Conservation (phyloP, 2,888 invertebrate species). For the Coenonympha glycerion region DNA sequence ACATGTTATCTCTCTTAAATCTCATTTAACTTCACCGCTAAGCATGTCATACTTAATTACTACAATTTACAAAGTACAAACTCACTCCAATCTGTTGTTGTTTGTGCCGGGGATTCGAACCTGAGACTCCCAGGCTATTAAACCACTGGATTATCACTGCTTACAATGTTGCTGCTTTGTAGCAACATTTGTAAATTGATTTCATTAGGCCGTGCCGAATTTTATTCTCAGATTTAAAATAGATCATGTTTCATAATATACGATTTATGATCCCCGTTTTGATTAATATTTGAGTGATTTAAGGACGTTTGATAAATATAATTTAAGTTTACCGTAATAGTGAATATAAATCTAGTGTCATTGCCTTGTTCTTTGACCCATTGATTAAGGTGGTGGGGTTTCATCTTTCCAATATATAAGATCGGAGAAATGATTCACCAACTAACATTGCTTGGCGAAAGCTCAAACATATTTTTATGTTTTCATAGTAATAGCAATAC, state of each 20-base stretch:
- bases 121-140: too few relatives aligned
- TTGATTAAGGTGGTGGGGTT: slow-evolving; percentile 53
- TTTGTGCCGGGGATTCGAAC: too few relatives aligned
- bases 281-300: slow-evolving; percentile 30
- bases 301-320: slow-evolving; percentile 12
- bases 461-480: slow-evolving; percentile 38
- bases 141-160: too few relatives aligned
- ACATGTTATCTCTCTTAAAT: too few relatives aligned
- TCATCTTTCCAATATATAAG: slow-evolving; percentile 59
- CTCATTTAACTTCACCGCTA: too few relatives aligned
- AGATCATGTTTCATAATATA: slow-evolving; percentile 12
- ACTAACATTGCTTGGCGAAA: slow-evolving; percentile 56
- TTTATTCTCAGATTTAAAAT: slow-evolving; percentile 11
- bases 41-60: too few relatives aligned
- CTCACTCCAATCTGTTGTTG: too few relatives aligned
- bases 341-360: slow-evolving; percentile 57
- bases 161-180: too few relatives aligned
- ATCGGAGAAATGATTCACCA: slow-evolving; percentile 56
- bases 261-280: slow-evolving; percentile 16
- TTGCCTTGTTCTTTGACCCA: slow-evolving; percentile 55
- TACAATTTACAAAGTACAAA: too few relatives aligned
- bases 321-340: slow-evolving; percentile 54
- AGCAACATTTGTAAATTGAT: too few relatives aligned
- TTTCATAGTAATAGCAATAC: background rate
- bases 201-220: slow-evolving; percentile 1